phyloP scores from a whole-genome alignment of 1,140 invertebrate species.

The Neuroterus valhalla region DNA sequence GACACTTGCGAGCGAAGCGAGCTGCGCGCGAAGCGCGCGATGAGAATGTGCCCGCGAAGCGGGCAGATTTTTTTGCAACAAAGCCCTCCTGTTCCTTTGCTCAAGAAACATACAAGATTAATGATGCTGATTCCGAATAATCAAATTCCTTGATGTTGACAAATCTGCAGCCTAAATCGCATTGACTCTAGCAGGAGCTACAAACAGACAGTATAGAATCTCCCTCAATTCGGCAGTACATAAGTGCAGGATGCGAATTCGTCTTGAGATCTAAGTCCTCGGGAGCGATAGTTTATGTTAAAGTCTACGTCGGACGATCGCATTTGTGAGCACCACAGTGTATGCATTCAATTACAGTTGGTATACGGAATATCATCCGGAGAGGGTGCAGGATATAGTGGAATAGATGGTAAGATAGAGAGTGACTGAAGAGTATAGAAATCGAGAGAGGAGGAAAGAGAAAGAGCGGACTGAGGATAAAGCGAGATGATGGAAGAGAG shows the following conservation, averaged over 20 bases:
- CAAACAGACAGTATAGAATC: not conserved
- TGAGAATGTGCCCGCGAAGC: no score
- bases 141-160: not conserved
- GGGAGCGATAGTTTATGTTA: constrained; percentile 28
- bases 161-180: not conserved
- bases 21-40: no score
- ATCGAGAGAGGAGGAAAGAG: constrained; percentile 32
- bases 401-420: constrained; percentile 23
- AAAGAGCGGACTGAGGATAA: constrained; percentile 27
- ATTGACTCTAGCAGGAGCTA: constrained; percentile 6
- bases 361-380: constrained; percentile 15
- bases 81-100: no score
- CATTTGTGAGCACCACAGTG: constrained; percentile 13
- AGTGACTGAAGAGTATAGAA: constrained; percentile 40
- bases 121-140: no score
- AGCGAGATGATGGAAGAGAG: constrained; percentile 39
- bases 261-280: constrained; percentile 17
- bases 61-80: no score
- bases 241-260: constrained; percentile 16
- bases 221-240: constrained; percentile 3
- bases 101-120: no score
- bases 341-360: constrained; percentile 25
- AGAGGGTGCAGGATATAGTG: not conserved
- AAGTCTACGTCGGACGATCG: constrained; percentile 27
- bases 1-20: no score